Base-by-base conservation (phyloP, 2,888 invertebrate species). In the Axea sp. region DNA sequence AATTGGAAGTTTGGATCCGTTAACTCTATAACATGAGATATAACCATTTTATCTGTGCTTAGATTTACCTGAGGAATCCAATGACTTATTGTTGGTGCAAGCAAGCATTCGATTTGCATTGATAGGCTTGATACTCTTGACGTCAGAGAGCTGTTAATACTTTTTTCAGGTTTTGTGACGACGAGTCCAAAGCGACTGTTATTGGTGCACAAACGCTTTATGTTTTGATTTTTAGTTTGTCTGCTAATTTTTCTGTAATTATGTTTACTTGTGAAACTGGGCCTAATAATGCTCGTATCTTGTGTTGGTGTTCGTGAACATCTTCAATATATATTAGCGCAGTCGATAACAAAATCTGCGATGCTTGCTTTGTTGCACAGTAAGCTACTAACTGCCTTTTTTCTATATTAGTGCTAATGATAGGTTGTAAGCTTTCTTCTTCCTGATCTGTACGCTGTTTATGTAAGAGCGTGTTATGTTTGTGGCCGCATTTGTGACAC, bases 401-500 rank as follows among this genome's bases (percentile, higher is more conserved):
- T 11, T 9, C 11, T 9, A 9, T 9, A 30, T 24, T 3, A 1
- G 24, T 3, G n/a, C n/a, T n/a, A n/a, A n/a, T n/a, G n/a, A 24
- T 24, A 5, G 24, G 24, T 24, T 24, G 24, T 24, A 24, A 7
- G 7, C 24, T 24, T 3, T 3, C 4, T 24, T 5, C 7, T 24
- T 24, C 7, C 24, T n/a, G n/a, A n/a, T n/a, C n/a, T n/a, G n/a
- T n/a, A n/a, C n/a, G n/a, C n/a, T n/a, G n/a, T n/a, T 11, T 22
- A 26, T 45, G 28, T 4, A 45, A 4, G 7, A 45, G 11, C 2
- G 45, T 45, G 17, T 45, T 45, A 26, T 45, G 28, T n/a, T 26
- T 26, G 3, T 7, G 11, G 11, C 24, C 8, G 11, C 45, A 45
- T 45, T 45, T 45, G 7, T 14, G 22, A n/a, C 45, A 45, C 3